Evolutionary conservation across 2,113 vertebrate species (phyloP), one percentile per base, ranked within the genome.

Genomic region (Carettochelys insculpta): DNA sequence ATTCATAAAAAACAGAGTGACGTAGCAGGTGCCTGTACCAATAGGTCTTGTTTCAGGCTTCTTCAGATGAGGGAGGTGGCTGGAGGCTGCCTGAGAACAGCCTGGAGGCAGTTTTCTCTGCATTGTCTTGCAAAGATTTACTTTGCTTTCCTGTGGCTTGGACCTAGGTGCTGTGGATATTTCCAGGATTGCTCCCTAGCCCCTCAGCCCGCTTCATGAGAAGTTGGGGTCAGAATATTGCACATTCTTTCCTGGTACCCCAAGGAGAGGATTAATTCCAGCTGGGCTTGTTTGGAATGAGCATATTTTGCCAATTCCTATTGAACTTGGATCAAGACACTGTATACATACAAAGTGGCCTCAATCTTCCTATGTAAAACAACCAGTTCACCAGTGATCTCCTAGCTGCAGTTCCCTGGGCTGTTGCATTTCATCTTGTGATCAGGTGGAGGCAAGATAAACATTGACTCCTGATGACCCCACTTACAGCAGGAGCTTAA

Each of bases 221-320:
- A 87, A 94, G 48, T 56, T 82, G 1, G 9, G 75, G 25, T 94
- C 89, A 82, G 88, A 96, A 92, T 96, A 75, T 90, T 83, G 31
- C 84, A 90, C 94, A 87, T 97, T 97, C 92, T 94, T 97, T 88
- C 91, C 85, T 54, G 75, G 92, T 88, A 58, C 87, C 2, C 11
- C 83, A 91, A 92, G 82, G 77, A 91, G 83, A 94, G 82, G 94
- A 95, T 96, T 83, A 83, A 58, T 50, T 87, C 90, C 95, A 86
- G 54, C 88, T 95, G 93, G 95, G 92, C 95, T 91, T 94, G 92
- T 88, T 93, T 96, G 95, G 95, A 97, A 93, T 1, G 5, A 90
- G 86, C 92, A 31, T 93, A 93, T 94, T 92, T 94, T 96, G 95
- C 96, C 34, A 93, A 34, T 86, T 94, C 91, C 92, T 95, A 43